Conservation (phyloP, 2,888 invertebrate species). For the Ditylenchus weischeri region DNA sequence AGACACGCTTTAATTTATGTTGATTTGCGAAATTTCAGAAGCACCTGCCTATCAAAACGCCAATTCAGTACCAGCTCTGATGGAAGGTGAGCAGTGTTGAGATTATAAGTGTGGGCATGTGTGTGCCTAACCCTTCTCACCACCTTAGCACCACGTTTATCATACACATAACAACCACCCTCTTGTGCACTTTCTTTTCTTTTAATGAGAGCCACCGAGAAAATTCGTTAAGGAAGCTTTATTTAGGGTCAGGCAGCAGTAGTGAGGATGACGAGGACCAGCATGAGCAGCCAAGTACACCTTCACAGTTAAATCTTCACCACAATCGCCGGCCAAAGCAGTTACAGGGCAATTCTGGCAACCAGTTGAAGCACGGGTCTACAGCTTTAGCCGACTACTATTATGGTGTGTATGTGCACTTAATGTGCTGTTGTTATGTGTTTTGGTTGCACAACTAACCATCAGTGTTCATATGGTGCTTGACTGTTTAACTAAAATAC, state of each 20-base stretch:
- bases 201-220: neutral
- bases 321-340: neutral
- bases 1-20: too few relatives aligned
- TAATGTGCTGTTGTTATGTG: neutral
- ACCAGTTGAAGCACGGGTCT: too few relatives aligned
- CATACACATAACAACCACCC: neutral
- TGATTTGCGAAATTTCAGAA: neutral
- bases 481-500: too few relatives aligned
- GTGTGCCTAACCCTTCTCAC: neutral
- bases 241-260: neutral
- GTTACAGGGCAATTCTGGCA: slow-evolving; percentile 1
- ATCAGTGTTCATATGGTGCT: neutral
- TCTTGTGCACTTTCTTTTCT: neutral
- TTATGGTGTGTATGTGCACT: slow-evolving; percentile 2
- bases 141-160: neutral
- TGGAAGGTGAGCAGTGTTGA: neutral
- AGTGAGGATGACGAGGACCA: slow-evolving; percentile 2
- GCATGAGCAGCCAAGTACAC: neutral
- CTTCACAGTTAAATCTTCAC: neutral
- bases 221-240: neutral
- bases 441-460: neutral
- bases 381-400: slow-evolving; percentile 8
- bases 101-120: neutral
- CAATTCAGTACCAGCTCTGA: neutral
- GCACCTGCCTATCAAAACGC: slow-evolving; percentile 3